phyloP scores from a whole-genome alignment of 2,113 vertebrate species.

The Passer domesticus region DNA sequence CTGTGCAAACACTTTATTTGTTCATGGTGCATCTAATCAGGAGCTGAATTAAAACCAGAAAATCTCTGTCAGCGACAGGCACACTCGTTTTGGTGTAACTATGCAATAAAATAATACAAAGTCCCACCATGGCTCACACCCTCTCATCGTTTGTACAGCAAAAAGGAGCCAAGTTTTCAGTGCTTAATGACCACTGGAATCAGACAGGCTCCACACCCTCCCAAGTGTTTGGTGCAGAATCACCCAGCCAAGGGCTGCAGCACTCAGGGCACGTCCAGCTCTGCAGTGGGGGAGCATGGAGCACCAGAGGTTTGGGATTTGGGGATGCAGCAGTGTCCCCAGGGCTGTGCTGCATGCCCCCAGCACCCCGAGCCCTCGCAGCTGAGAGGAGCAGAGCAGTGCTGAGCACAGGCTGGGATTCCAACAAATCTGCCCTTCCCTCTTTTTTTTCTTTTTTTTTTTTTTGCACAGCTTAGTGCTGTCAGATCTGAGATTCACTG shows the following conservation, averaged over 20 bases:
- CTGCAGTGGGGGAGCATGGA: accelerated
- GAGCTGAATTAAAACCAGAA: background rate
- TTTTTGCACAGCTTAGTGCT: background rate
- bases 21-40: background rate
- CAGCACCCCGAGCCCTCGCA: background rate
- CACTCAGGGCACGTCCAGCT: background rate
- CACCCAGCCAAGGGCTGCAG: background rate
- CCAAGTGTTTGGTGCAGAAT: background rate
- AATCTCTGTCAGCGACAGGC: background rate
- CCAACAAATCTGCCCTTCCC: background rate
- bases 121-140: background rate
- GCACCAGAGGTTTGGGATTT: background rate
- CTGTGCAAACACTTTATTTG: background rate
- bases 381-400: background rate
- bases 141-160: background rate
- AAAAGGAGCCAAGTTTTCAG: background rate
- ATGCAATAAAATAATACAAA: background rate
- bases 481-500: background rate
- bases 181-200: background rate
- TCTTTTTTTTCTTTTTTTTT: too few species aligned
- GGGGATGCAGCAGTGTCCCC: background rate
- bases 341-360: background rate
- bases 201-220: background rate
- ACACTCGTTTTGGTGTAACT: background rate
- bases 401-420: background rate